Evolutionary conservation across 2,113 vertebrate species (phyloP).

Genomic region (Microcebus murinus): DNA sequence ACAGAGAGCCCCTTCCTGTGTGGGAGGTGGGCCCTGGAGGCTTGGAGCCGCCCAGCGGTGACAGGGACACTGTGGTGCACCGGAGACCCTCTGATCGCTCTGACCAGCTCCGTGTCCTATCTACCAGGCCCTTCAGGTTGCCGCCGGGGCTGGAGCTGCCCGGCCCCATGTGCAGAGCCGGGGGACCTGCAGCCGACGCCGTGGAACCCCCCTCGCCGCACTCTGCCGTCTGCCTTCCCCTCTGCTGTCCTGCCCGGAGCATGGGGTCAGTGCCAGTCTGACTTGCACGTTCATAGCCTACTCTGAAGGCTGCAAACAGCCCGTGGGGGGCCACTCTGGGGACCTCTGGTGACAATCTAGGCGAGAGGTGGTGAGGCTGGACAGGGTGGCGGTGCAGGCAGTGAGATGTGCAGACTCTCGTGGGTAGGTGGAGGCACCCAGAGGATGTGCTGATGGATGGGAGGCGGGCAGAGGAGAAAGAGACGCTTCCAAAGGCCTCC

Average conservation of each 20-base stretch:
- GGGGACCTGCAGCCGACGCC: fast-evolving
- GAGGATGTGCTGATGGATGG: not conserved
- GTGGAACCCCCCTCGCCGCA: too few relatives aligned
- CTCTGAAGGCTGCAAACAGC: not conserved
- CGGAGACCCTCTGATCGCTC: not conserved
- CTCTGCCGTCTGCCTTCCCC: too few relatives aligned
- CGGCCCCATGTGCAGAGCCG: not conserved
- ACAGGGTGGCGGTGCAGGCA: not conserved
- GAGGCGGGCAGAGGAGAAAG: not conserved
- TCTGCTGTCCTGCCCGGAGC: not conserved
- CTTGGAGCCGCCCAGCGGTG: fast-evolving
- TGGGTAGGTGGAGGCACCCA: not conserved
- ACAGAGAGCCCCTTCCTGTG: not conserved
- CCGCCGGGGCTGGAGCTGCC: not conserved
- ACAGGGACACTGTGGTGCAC: not conserved
- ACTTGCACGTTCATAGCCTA: not conserved
- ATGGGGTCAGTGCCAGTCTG: not conserved
- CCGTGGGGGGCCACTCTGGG: not conserved
- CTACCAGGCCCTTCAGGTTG: not conserved
- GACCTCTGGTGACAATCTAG: not conserved
- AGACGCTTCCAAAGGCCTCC: not conserved
- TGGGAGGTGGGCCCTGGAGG: fast-evolving
- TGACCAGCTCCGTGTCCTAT: fast-evolving
- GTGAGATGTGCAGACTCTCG: not conserved
- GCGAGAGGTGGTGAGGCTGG: not conserved